phyloP scores from a whole-genome alignment of 2,113 vertebrate genomes.

The Festucalex cinctus region DNA sequence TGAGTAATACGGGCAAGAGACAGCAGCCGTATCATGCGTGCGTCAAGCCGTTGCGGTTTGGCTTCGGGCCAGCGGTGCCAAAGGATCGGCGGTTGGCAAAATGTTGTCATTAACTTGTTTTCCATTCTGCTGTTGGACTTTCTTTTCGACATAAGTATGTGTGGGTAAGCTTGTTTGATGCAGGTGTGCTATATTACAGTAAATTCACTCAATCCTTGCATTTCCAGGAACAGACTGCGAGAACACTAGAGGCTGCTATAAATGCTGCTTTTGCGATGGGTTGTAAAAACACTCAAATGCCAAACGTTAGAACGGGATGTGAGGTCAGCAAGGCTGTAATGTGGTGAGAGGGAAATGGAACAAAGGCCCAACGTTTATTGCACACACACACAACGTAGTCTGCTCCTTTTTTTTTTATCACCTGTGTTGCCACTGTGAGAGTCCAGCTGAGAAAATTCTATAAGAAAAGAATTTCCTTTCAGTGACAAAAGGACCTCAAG shows the following conservation, averaged over 20 bases:
- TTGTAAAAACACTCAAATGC: conserved; percentile 51
- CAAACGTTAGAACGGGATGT: conserved; percentile 51
- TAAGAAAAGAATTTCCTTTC: neutral
- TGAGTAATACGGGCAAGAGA: conserved; percentile 51
- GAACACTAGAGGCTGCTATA: conserved; percentile 49
- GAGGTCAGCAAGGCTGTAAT: conserved; percentile 44
- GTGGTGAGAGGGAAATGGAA: conserved; percentile 42
- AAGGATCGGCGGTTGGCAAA: conserved; percentile 48
- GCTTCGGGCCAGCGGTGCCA: conserved; percentile 45
- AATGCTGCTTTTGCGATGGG: conserved; percentile 46
- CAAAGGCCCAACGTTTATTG: conserved; percentile 31
- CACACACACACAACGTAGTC: conserved; percentile 13
- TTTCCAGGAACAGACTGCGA: conserved; percentile 61
- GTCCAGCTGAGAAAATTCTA: neutral
- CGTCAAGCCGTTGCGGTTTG: conserved; percentile 52
- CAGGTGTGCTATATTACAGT: conserved; percentile 62
- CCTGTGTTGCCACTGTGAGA: conserved; percentile 17
- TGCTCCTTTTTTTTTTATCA: conserved; percentile 19
- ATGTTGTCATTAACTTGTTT: conserved; percentile 68
- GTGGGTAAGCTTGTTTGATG: conserved; percentile 30
- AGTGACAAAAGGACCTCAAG: neutral
- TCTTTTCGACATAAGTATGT: conserved; percentile 19
- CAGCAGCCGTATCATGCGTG: conserved; percentile 33
- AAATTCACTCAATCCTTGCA: conserved; percentile 55
- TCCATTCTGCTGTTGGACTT: conserved; percentile 42